Base-by-base conservation (phyloP, 2,888 invertebrate genomes). In the Catocala nupta region DNA sequence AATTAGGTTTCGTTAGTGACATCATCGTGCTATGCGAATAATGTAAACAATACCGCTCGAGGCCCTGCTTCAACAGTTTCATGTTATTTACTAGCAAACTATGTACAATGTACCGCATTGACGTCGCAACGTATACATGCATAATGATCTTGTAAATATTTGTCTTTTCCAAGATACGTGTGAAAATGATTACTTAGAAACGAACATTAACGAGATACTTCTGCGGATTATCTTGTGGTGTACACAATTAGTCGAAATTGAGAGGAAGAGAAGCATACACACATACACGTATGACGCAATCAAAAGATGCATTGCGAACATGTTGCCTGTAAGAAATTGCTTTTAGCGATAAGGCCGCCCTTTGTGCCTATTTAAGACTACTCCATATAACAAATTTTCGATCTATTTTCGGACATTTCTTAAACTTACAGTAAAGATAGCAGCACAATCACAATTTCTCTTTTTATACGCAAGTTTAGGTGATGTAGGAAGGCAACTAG, bases 1-100 rank as follows among this genome's bases (percentile, higher is more conserved):
- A 90, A 88, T 91, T 90, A 85, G 88, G 86, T 88, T 89, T 89
- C 81, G 82, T 83, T 72, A 79, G 88, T 93, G 93, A 93, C 90
- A 90, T 93, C 93, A 93, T 78, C 88, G 73, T 73, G 84, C 81
- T 84, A 85, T 88, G 86, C 81, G 80, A 79, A 73, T 78, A 81
- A 81, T 87, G 87, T 87, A 87, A 88, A 90, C 86, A 87, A 77
- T 75, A 75, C 68, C 64, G 60, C 59, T 65, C 69, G 66, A 70
- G 55, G 69, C 69, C 68, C 70, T 71, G 67, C 65, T 68, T 73
- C 77, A 72, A 71, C 71, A 67, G 55, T 60, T 52, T 71, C 67
- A 62, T 62, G 67, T 66, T 59, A 60, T 67, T 64, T 64, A 61
- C 71, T 54, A 57, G 58, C 57, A 55, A 59, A 64, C 63, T 62